phyloP scores from a whole-genome alignment of 1,140 invertebrate genomes.

The Nephotettix cincticeps region DNA sequence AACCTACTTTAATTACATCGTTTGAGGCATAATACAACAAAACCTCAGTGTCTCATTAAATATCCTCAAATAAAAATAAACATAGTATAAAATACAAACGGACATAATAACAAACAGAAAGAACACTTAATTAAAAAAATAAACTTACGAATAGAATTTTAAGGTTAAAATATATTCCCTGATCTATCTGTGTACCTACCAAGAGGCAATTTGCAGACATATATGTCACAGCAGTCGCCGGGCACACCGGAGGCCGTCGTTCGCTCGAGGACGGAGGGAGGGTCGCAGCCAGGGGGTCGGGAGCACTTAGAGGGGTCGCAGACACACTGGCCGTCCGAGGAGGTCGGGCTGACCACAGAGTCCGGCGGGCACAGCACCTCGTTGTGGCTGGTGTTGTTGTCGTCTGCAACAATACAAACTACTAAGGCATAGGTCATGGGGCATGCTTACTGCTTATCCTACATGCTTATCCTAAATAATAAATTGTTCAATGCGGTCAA shows the following conservation, averaged over 20 bases:
- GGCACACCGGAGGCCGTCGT: slow-evolving; percentile 31
- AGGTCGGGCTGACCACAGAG: slow-evolving; percentile 27
- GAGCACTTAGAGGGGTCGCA: slow-evolving; percentile 33
- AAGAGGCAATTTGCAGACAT: slow-evolving; percentile 33
- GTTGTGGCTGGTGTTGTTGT: background rate
- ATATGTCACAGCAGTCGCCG: slow-evolving; percentile 41
- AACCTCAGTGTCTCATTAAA: background rate
- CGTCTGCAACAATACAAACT: slow-evolving; percentile 3
- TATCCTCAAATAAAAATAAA: background rate
- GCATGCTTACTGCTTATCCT: too few relatives aligned
- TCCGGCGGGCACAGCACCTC: slow-evolving; percentile 36
- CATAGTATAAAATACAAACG: background rate
- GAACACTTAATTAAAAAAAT: background rate
- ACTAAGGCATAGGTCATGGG: too few relatives aligned
- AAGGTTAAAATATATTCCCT: background rate
- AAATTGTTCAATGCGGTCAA: too few relatives aligned
- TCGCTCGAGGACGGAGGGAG: slow-evolving; percentile 17
- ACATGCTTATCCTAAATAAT: too few relatives aligned
- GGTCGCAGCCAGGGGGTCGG: slow-evolving; percentile 27
- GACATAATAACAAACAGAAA: background rate
- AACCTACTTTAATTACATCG: too few relatives aligned
- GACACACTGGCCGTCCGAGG: slow-evolving; percentile 27
- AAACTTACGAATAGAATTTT: background rate
- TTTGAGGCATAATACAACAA: background rate
- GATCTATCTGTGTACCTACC: slow-evolving; percentile 27